Base-by-base conservation (phyloP, 2,113 vertebrate genomes). In the Ancistrus triradiatus region DNA sequence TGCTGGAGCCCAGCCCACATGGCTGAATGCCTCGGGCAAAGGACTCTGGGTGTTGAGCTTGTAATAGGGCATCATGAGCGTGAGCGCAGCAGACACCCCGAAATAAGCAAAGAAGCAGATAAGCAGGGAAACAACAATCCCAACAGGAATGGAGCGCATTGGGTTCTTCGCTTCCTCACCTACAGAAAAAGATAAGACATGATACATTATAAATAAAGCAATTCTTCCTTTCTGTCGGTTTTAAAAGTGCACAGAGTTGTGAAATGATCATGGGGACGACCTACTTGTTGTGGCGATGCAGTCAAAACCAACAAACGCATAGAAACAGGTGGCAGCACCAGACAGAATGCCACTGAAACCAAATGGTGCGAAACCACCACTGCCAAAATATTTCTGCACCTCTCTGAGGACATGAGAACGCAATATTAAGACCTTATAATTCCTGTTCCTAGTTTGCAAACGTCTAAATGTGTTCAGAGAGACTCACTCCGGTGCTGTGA, bases 211-310 rank as follows among this genome's bases (percentile, higher is more conserved):
- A 3, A 31, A 31, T 31, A 3, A n/a, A n/a, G n/a, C n/a, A n/a
- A n/a, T n/a, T n/a, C n/a, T n/a, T n/a, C n/a, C n/a, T n/a, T n/a
- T n/a, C n/a, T n/a, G n/a, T n/a, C n/a, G n/a, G n/a, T n/a, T n/a
- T n/a, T n/a, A n/a, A n/a, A n/a, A n/a, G n/a, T n/a, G n/a, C n/a
- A n/a, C n/a, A n/a, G n/a, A n/a, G 35, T 33, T 33, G 10, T 7
- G 24, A 2, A 28, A 18, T 25, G 17, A 57, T 6, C 8, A 55
- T 31, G 14, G 31, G 22, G 11, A 50, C n/a, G 2, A 80, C 86
- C 82, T 78, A 98, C 96, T 97, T 76, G 96, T 98, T 15, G 95
- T 95, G 3, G 96, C 95, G 4, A 98, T 98, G 83, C 96, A 98
- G 78, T 98, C 96, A 8, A 98, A 98, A 35, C 96, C 96, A 57